Evolutionary conservation across 2,113 vertebrate species (phyloP).

Genomic region (Chaetodon auriga): DNA sequence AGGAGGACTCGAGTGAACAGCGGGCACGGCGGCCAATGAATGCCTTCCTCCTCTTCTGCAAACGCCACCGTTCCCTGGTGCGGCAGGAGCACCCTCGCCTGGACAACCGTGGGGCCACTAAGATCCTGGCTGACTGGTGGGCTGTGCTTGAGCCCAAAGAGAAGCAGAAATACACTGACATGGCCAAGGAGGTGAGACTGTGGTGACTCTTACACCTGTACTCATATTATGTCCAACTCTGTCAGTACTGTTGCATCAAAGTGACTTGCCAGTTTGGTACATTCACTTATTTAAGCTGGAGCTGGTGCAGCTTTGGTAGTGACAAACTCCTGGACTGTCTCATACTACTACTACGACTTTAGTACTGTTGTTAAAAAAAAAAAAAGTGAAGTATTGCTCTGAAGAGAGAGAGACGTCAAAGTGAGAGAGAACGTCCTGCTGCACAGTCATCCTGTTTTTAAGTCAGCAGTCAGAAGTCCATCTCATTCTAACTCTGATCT

Average conservation of each 20-base stretch:
- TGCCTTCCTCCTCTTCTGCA: slow-evolving; percentile 98
- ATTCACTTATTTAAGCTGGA: background rate
- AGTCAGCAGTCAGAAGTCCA: too few relatives aligned
- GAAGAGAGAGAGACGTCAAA: too few relatives aligned
- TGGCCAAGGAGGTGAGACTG: slow-evolving; percentile 96
- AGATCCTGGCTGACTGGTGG: slow-evolving; percentile 99
- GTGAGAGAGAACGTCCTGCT: too few relatives aligned
- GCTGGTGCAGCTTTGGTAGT: background rate
- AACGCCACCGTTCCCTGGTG: slow-evolving; percentile 96
- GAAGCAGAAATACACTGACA: slow-evolving; percentile 99
- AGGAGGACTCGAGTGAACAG: slow-evolving; percentile 94
- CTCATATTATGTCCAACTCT: background rate
- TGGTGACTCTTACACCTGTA: background rate
- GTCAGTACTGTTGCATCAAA: background rate
- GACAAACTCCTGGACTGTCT: background rate
- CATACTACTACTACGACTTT: too few relatives aligned
- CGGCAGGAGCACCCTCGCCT: slow-evolving; percentile 96
- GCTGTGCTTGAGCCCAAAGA: slow-evolving; percentile 96
- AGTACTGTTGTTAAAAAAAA: background rate
- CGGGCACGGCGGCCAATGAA: slow-evolving; percentile 98
- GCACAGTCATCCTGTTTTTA: too few relatives aligned
- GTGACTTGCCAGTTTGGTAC: background rate
- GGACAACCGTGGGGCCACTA: slow-evolving; percentile 98
- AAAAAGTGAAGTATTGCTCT: background rate
- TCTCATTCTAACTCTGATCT: too few relatives aligned